Conservation (phyloP, 2,888 invertebrate genomes). For the Palloptera scutellata region DNA sequence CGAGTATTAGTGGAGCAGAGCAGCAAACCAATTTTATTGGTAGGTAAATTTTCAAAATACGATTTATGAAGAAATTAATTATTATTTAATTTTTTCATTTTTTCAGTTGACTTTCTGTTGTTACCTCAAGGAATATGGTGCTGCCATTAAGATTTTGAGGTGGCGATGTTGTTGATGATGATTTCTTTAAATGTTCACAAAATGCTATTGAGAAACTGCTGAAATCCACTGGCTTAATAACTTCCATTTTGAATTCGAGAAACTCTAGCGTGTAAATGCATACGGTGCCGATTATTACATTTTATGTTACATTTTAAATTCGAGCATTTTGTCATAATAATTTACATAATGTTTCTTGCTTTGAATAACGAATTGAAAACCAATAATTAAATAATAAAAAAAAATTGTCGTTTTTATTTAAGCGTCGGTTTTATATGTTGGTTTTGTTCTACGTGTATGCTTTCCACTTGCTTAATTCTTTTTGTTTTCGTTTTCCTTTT, state of each 20-base stretch:
- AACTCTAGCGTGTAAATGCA: neutral
- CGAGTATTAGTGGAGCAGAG: neutral
- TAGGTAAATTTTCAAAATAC: neutral
- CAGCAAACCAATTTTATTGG: too few relatives aligned
- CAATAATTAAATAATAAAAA: neutral
- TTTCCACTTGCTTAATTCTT: conserved; percentile 13
- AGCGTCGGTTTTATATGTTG: too few relatives aligned
- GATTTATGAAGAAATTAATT: neutral
- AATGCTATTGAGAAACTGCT: conserved; percentile 58
- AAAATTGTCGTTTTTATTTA: neutral
- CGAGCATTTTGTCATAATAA: too few relatives aligned
- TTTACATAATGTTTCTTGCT: too few relatives aligned
- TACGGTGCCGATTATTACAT: neutral
- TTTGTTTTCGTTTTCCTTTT: conserved; percentile 24
- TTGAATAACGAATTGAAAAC: neutral
- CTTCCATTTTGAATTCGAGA: conserved; percentile 53
- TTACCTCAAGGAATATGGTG: conserved; percentile 23
- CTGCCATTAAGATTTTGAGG: conserved; percentile 18
- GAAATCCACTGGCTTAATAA: conserved; percentile 62
- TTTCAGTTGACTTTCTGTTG: conserved; percentile 31
- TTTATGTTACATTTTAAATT: neutral
- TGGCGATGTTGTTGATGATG: conserved; percentile 37
- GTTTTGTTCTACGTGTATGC: conserved; percentile 5
- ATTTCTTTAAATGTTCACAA: conserved; percentile 60
- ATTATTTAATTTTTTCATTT: neutral